phyloP scores from a whole-genome alignment of 2,797 vertebrate genomes.

The Anabacerthia variegaticeps region DNA sequence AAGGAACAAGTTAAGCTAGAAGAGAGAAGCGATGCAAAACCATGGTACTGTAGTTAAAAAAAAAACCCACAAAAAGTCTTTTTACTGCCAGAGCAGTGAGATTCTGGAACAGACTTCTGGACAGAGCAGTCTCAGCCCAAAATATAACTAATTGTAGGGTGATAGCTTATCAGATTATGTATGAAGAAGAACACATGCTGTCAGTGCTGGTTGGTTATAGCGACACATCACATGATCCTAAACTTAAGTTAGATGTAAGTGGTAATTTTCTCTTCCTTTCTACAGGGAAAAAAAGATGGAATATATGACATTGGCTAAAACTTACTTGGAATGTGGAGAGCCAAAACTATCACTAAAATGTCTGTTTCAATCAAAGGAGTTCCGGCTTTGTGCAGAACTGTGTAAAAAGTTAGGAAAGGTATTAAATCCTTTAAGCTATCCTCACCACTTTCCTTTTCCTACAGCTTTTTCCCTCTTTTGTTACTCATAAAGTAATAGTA shows the following conservation, averaged over 20 bases:
- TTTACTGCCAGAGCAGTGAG: background rate
- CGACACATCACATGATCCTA: background rate
- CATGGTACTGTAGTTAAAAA: background rate
- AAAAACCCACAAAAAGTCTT: background rate
- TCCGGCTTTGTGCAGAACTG: slow-evolving; percentile 77
- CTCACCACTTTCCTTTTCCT: background rate
- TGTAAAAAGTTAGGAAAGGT: slow-evolving; percentile 82
- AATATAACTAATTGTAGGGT: background rate
- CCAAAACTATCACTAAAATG: slow-evolving; percentile 81
- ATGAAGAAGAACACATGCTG: background rate
- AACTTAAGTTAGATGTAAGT: background rate
- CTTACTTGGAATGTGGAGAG: slow-evolving; percentile 79
- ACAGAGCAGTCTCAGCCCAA: background rate
- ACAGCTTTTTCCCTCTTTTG: background rate
- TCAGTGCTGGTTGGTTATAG: background rate
- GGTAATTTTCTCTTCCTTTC: background rate
- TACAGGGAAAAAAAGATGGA: slow-evolving; percentile 80
- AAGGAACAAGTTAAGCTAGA: background rate
- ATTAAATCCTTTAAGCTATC: background rate
- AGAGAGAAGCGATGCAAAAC: background rate
- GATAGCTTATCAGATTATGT: background rate
- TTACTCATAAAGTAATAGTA: background rate
- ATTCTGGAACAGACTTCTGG: background rate
- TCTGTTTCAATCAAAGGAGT: slow-evolving; percentile 78
- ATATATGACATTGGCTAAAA: slow-evolving; percentile 80